Percentiles rank a stretch among this genome's conserved stretches.
Conservation (phyloP, 2,888 invertebrate species). For the Pristionchus maxplancki region DNA sequence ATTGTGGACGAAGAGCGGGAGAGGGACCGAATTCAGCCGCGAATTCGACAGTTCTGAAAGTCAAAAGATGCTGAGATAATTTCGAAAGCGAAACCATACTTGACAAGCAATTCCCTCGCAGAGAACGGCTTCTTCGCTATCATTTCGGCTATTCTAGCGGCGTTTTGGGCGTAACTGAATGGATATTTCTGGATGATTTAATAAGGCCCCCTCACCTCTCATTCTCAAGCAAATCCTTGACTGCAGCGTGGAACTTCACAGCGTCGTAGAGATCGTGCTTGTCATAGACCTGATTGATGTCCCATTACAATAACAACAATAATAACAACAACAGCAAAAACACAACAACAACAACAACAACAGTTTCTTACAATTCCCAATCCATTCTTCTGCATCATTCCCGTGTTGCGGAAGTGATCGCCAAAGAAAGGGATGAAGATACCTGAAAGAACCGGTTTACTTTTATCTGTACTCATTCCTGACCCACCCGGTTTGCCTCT, state of each 20-base stretch:
- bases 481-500: constrained; percentile 25
- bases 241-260: not conserved
- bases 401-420: not conserved
- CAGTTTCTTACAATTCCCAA: not conserved
- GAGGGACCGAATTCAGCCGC: constrained; percentile 21
- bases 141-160: not conserved
- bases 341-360: too few species aligned
- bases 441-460: not conserved
- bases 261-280: constrained; percentile 7
- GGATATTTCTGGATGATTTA: not conserved
- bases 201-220: not conserved
- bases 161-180: not conserved
- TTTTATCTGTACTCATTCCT: not conserved
- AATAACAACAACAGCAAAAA: too few species aligned
- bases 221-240: not conserved
- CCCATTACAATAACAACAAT: not conserved
- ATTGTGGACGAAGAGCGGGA: not conserved
- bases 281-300: constrained; percentile 8
- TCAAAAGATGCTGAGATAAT: not conserved
- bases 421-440: not conserved
- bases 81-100: not conserved
- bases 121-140: constrained; percentile 21
- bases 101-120: not conserved
- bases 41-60: constrained; percentile 31
- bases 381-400: constrained; percentile 30